phyloP scores from a whole-genome alignment of 2,113 vertebrate genomes.

The human (Homo sapiens) region DNA sequence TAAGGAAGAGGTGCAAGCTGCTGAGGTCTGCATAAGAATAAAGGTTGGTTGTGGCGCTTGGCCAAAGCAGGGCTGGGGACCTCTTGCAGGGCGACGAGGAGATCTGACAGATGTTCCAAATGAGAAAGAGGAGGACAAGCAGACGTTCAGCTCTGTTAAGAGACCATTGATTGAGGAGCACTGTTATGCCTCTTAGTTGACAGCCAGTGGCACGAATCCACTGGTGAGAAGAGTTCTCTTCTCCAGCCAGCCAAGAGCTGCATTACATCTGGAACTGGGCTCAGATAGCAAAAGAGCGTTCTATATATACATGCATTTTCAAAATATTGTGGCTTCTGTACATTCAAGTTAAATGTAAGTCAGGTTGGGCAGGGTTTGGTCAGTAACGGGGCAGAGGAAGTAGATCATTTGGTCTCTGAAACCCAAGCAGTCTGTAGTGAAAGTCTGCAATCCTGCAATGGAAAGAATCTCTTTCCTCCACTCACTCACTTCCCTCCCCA shows the following conservation, averaged over 20 bases:
- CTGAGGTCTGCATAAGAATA: neutral
- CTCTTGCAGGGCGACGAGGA: neutral
- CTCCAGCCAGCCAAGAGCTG: neutral
- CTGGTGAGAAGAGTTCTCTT: neutral
- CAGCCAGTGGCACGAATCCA: neutral
- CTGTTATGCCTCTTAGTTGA: neutral
- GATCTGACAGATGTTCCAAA: conserved; percentile 24
- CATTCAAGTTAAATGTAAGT: neutral
- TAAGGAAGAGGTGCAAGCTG: neutral
- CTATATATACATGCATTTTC: neutral
- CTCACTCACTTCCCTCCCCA: neutral
- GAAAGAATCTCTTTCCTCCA: neutral
- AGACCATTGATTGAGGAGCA: neutral
- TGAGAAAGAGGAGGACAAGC: neutral
- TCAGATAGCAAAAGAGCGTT: neutral
- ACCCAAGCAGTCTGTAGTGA: neutral
- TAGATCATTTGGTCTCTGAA: neutral
- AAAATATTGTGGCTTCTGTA: neutral
- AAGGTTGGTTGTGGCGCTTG: neutral
- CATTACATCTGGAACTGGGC: neutral
- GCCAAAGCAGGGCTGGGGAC: conserved; percentile 47
- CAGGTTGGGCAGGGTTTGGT: neutral
- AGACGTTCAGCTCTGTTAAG: conserved; percentile 46
- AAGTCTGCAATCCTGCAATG: neutral
- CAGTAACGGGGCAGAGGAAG: neutral